Base-by-base conservation (phyloP, 2,113 vertebrate species). In the Triplophysa siluroides region DNA sequence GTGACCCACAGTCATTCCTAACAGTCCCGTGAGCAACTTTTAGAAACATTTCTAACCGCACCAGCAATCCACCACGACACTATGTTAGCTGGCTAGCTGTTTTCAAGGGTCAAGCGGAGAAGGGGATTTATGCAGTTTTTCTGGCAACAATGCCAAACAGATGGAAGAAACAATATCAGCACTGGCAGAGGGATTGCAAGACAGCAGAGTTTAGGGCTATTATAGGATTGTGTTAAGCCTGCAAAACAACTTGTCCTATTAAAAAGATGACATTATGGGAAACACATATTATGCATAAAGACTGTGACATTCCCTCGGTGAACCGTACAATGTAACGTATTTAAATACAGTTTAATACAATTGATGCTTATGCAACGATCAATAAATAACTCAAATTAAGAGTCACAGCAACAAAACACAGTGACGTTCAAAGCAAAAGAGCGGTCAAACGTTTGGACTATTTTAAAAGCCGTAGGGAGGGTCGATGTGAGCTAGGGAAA, bases 121-220 rank as follows among this genome's bases (percentile, higher is more conserved):
- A 38, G 19, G 63, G 79, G 62, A 76, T 76, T 81, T 81, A 81
- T 62, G 64, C 56, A 14, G 18, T 66, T 76, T 81, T 26, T 75
- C 64, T 76, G 79, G 54, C 72, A 76, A 52, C 72, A 18, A 12
- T 47, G 56, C 54, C 33, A 41, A 74, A 61, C 79, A 81, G 72
- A 81, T 69, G 65, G 79, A 43, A 52, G 14, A 41, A 60, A 81
- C 61, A 45, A 80, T 74, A 74, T 68, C 41, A 41, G 54, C 23
- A 21, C 24, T 45, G 47, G 50, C 62, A 74, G 63, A 75, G 70
- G 29, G 50, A 74, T 41, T 60, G 50, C 78, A 64, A 63, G 45
- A 80, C 45, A 26, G 41, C 60, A 56, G 61, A 10, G 14, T 43
- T 66, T 8, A 74, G 47, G 50, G 62, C 54, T 68, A 76, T 81